Conservation (phyloP, 1,140 invertebrate genomes). For the Drosophila equinoxialis region DNA sequence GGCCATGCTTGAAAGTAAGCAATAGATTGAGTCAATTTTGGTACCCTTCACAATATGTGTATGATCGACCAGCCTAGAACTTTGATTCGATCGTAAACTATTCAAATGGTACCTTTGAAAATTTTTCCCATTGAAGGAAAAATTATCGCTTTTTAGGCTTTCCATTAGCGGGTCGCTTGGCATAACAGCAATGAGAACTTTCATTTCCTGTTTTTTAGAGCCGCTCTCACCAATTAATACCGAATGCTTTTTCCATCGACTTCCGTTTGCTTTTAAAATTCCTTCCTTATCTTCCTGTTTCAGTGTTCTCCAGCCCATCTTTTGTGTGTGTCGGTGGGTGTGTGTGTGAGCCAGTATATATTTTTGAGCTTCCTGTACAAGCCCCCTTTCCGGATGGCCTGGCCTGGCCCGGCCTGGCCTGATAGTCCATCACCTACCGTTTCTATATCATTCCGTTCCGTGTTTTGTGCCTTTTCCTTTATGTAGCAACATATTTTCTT, state of each 20-base stretch:
- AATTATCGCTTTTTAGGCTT: no score
- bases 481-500: constrained; percentile 10
- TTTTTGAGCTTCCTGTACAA: constrained; percentile 2
- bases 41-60: no score
- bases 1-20: constrained; percentile 5
- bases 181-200: neutral
- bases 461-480: neutral
- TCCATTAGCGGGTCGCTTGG: no score
- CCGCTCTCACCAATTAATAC: neutral
- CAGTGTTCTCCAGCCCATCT: neutral
- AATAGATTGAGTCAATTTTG: neutral
- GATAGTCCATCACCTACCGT: neutral
- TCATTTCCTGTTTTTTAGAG: constrained; percentile 8
- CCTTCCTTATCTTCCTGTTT: constrained; percentile 13
- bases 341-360: neutral
- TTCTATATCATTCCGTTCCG: neutral
- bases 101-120: no score
- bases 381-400: constrained; percentile 2
- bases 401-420: neutral
- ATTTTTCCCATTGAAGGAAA: no score
- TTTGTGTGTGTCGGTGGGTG: neutral
- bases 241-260: neutral
- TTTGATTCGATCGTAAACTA: no score
- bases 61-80: no score
- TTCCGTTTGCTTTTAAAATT: constrained; percentile 14